Evolutionary conservation across 2,888 invertebrate genomes (phyloP), one percentile per base, ranked within the genome.

Genomic region (Dryadula phaetusa): DNA sequence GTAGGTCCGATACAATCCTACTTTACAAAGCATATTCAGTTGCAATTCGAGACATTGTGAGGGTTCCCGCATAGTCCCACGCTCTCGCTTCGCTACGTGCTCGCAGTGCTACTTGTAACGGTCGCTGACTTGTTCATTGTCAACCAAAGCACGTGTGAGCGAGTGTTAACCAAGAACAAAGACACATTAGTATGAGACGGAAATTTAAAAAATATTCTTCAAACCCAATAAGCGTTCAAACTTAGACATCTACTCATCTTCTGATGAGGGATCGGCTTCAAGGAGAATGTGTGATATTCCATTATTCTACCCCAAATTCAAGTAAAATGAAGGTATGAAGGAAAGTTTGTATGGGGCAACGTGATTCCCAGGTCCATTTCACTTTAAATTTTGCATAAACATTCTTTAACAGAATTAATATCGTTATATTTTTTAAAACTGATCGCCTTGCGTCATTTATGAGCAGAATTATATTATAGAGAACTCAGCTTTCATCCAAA

Each of bases 61-160:
- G 72, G 75, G 69, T 62, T 79, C 84, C 87, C 87, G 87, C 86
- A 88, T 87, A 79, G 78, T 90, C 89, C 83, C 89, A 89, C 89
- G 89, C 82, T 84, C 81, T 88, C 86, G 78, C 75, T 81, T 86
- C 86, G 69, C 61, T 72, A 72, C 72, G 74, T 70, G 75, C 65
- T 68, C 71, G 66, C 69, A 66, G 71, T 66, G 65, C 69, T 72
- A 73, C 74, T 73, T 68, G 70, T 70, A 70, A 75, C 74, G 78
- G 79, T 78, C 72, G 77, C 77, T 75, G 78, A 75, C 76, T 77
- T 75, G 77, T 77, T 76, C 80, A 84, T 84, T 83, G 83, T 81
- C 81, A 81, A 86, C 80, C 82, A 76, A 77, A 83, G 85, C 88
- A 89, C 88, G 88, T 89, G 90, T 84, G 78, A 78, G 75, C 74